A percentile compares a stretch with the other conserved stretches of the same genome.
Evolutionary conservation across 1,140 invertebrate genomes (phyloP).

Genomic region (Drosophila quadrilineata): DNA sequence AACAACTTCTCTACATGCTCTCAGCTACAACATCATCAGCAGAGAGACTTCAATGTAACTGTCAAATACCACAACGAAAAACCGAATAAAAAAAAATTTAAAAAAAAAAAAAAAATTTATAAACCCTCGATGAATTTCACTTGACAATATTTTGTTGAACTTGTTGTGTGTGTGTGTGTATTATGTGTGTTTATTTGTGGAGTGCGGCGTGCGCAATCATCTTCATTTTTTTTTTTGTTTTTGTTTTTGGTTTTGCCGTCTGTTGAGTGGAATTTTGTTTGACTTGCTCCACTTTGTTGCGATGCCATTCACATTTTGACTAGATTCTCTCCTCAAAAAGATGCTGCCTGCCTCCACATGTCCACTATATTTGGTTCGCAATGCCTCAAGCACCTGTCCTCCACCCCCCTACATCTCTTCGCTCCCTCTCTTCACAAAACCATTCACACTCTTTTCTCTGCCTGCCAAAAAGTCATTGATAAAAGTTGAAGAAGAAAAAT

Average conservation of each 20-base stretch:
- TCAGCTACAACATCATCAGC: constrained; percentile 8
- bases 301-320: constrained; percentile 13
- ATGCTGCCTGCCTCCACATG: not conserved
- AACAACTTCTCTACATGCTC: constrained; percentile 33
- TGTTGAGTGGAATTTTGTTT: constrained; percentile 62
- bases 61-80: constrained; percentile 55
- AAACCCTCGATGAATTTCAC: constrained; percentile 61
- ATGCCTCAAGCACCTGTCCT: too few relatives aligned
- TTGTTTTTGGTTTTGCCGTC: too few relatives aligned
- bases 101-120: constrained; percentile 29
- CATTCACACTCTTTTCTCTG: constrained; percentile 8
- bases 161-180: constrained; percentile 17
- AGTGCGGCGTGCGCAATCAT: constrained; percentile 71
- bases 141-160: constrained; percentile 69
- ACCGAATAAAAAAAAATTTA: constrained; percentile 28
- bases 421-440: not conserved
- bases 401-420: not conserved
- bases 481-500: too few relatives aligned
- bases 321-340: too few relatives aligned
- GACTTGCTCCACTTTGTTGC: constrained; percentile 65
- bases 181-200: constrained; percentile 23
- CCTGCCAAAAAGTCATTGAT: constrained; percentile 48
- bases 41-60: constrained; percentile 60
- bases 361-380: constrained; percentile 13
- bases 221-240: too few relatives aligned